phyloP scores from a whole-genome alignment of 1,140 invertebrate genomes.

The Ruditapes philippinarum region DNA sequence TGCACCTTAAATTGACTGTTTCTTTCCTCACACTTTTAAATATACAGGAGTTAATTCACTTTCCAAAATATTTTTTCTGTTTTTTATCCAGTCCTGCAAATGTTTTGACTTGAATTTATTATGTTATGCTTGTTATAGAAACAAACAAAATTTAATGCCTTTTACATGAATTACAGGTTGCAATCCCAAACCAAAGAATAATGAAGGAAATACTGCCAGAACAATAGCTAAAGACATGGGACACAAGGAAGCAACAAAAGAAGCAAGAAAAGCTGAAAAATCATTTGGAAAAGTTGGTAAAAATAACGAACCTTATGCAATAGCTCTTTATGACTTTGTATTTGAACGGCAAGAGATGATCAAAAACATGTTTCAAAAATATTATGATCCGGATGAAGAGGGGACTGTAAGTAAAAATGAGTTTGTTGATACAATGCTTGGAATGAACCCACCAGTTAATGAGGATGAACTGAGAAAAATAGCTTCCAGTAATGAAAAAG shows the following conservation, averaged over 20 bases:
- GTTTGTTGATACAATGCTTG: slow-evolving; percentile 80
- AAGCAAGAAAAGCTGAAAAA: slow-evolving; percentile 86
- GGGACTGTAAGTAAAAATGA: slow-evolving; percentile 81
- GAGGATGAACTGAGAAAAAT: slow-evolving; percentile 84
- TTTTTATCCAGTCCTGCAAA: no score
- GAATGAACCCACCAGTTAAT: slow-evolving; percentile 81
- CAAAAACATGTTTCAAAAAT: slow-evolving; percentile 79
- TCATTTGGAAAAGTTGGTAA: slow-evolving; percentile 85
- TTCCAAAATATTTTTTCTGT: no score
- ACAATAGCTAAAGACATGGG: slow-evolving; percentile 85
- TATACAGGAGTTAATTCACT: no score
- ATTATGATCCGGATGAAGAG: slow-evolving; percentile 82
- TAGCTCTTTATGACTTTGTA: slow-evolving; percentile 86
- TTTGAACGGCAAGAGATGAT: slow-evolving; percentile 79
- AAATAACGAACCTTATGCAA: slow-evolving; percentile 85
- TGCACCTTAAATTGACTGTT: no score
- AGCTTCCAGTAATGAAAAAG: slow-evolving; percentile 80
- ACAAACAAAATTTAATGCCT: no score
- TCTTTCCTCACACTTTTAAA: no score
- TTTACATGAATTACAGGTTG: no score
- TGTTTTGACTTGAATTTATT: no score
- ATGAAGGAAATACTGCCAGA: slow-evolving; percentile 83
- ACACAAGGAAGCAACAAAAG: slow-evolving; percentile 86
- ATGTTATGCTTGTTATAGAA: no score
- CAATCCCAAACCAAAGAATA: slow-evolving; percentile 87